Conservation (phyloP, 2,113 vertebrate species). For the Circaetus gallicus region DNA sequence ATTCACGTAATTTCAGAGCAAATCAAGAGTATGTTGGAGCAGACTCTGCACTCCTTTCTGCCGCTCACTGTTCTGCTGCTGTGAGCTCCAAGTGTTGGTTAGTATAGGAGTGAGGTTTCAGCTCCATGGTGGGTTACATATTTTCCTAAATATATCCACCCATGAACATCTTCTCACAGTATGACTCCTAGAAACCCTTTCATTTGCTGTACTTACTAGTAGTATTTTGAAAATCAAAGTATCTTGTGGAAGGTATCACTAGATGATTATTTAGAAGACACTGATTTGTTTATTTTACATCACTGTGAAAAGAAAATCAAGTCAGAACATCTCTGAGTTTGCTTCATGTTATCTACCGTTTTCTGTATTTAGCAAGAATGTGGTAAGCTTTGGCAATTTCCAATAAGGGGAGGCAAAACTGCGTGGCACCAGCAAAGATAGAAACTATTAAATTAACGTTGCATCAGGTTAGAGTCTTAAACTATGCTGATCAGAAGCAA, state of each 20-base stretch:
- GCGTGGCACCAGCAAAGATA: not conserved
- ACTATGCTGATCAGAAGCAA: not conserved
- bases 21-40: not conserved
- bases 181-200: not conserved
- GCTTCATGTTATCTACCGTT: not conserved
- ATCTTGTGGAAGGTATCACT: not conserved
- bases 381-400: not conserved
- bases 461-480: not conserved
- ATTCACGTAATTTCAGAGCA: not conserved
- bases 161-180: not conserved
- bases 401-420: not conserved
- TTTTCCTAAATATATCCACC: not conserved
- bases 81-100: not conserved
- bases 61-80: not conserved
- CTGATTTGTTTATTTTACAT: not conserved
- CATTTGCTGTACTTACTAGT: not conserved
- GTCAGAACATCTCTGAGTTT: not conserved
- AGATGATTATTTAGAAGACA: not conserved
- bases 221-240: not conserved
- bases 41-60: not conserved
- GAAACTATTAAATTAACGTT: not conserved
- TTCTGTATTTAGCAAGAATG: not conserved
- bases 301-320: not conserved
- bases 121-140: not conserved
- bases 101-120: not conserved